These are phyloP conservation scores for Notiomystis cincta DNA, from an alignment of 2,113 vertebrate species.

Conservation along the genomic window DNA sequence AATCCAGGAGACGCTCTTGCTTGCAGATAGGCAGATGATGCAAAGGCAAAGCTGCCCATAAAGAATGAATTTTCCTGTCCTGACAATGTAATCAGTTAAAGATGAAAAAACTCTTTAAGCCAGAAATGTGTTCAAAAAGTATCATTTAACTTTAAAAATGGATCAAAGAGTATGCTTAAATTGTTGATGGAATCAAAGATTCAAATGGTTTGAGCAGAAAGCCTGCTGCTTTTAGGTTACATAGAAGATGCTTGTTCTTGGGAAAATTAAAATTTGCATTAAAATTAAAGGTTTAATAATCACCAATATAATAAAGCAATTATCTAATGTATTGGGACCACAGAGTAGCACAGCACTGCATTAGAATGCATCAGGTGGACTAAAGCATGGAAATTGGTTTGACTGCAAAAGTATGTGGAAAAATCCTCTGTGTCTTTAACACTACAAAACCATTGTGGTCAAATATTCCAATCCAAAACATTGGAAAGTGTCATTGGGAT, in stretches of 20 bases:
- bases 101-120: background rate
- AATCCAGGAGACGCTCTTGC: background rate
- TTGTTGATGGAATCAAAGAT: background rate
- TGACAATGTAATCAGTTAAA: background rate
- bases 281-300: background rate
- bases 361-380: background rate
- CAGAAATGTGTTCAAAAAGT: background rate
- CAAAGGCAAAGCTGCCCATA: background rate
- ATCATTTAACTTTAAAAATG: background rate
- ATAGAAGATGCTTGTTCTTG: background rate
- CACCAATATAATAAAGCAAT: background rate
- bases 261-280: background rate
- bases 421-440: background rate
- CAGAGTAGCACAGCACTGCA: background rate
- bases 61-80: background rate
- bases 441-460: background rate
- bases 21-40: background rate
- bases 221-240: background rate
- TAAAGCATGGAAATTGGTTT: background rate
- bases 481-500: fast-evolving
- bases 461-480: background rate
- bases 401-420: background rate
- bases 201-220: background rate
- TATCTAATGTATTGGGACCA: background rate
- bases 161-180: background rate